Base-by-base conservation (phyloP, 2,113 vertebrate species). In the Tretioscincus oriximinensis region DNA sequence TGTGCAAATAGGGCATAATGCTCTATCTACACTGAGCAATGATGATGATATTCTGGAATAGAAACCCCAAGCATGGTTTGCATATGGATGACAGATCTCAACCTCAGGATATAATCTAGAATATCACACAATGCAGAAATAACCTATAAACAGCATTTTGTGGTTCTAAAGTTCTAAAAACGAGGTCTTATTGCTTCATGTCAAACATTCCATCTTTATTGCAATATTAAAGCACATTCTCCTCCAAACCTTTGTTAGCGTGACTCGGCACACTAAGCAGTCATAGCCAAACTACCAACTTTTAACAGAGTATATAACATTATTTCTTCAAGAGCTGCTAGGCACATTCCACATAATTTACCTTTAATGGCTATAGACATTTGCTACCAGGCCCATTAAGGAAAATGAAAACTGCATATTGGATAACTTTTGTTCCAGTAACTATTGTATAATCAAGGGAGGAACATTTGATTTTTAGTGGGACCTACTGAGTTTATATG, bases 401-500 rank as follows among this genome's bases (percentile, higher is more conserved):
- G 80, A 12, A 71, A 72, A 45, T 1, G 51, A 1, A 58, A 79
- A 68, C 9, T 66, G 18, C 74, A 79, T 31, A 3, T 5, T 29
- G 78, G 70, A 26, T 81, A 75, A 73, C 3, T 76, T 9, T 73
- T 18, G 7, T 76, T 28, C 7, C 70, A 47, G 9, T 21, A 28
- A 12, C 20, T 63, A 3, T 0, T 78, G 24, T 7, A 71, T 22
- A 73, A 81, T 63, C n/a, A 67, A 85, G 69, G 5, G 70, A 0
- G 5, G 54, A 81, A 81, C 10, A 58, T 24, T 70, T 76, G 45
- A 67, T 73, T 77, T 83, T 45, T 65, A 29, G 47, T 28, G 61
- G 21, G 28, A 24, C 28, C 28, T 35, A 31, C 45, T 77, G 24
- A 21, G 21, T 41, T 66, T 8, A 65, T 9, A 29, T 16, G 22